Base-by-base conservation (phyloP, 2,113 vertebrate genomes). In the Oncorhynchus tshawytscha region DNA sequence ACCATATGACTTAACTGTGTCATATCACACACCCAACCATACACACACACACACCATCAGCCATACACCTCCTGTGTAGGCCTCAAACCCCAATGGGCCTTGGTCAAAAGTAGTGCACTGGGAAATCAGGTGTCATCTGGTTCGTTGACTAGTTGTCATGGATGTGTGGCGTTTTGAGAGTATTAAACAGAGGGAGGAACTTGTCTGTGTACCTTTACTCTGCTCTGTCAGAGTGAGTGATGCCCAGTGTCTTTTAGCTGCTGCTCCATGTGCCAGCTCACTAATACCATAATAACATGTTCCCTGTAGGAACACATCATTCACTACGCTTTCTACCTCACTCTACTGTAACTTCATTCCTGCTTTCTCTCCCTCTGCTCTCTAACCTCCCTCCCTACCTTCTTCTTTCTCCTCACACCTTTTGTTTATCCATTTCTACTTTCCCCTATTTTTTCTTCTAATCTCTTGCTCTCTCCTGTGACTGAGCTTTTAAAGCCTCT, bases 201-300 rank as follows among this genome's bases (percentile, higher is more conserved):
- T 15, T 39, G 67, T 45, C 31, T 22, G 34, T 31, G 70, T 64
- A 34, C 39, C 9, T 11, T 11, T 45, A 9, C 39, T 45, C 39
- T 48, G 22, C 48, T 8, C 45, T 72, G 74, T 78, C 79, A 64
- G 57, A 5, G 29, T 82, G 81, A 85, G 62, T 67, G 77, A 82
- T 80, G 86, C 60, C 60, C 75, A 49, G 24, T 77, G 67, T 69
- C 67, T 86, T 77, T 78, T 22, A 78, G 70, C 54, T 51, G 49
- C 13, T 31, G 9, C 31, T 25, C 73, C 80, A 62, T 72, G 73
- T 74, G 75, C 73, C 69, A 74, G 24, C 59, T 71, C 70, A 39
- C 72, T 82, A 81, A 83, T 82, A 57, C 71, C 39, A 66, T 73
- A 72, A 82, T 84, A 81, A 85, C 81, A 73, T 82, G 57, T 65